Evolutionary conservation across 2,113 vertebrate species (phyloP).

Genomic region (Burhinus oedicnemus): DNA sequence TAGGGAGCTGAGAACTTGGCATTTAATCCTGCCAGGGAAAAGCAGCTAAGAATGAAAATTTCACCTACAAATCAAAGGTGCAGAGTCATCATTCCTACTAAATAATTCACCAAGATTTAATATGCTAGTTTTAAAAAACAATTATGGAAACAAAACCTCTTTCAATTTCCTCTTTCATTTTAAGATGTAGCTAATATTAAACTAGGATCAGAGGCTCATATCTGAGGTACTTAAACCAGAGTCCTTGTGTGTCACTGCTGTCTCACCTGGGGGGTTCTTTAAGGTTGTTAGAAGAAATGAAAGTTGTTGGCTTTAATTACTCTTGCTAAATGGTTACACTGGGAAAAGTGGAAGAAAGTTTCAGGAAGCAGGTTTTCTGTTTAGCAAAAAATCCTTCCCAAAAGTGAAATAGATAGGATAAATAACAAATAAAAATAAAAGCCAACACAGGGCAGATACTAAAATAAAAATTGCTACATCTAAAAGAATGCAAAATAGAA

Average conservation of each 20-base stretch:
- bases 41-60: slow-evolving; percentile 50
- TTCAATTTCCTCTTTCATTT: slow-evolving; percentile 46
- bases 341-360: background rate
- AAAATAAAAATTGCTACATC: background rate
- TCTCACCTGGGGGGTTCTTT: slow-evolving; percentile 23
- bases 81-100: slow-evolving; percentile 32
- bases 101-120: slow-evolving; percentile 60
- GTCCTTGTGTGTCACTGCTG: background rate
- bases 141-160: slow-evolving; percentile 37
- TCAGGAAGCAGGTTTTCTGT: background rate
- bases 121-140: slow-evolving; percentile 48
- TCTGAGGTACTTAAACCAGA: slow-evolving; percentile 7
- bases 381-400: background rate
- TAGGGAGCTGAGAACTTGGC: background rate
- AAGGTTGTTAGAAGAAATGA: background rate
- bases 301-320: slow-evolving; percentile 30
- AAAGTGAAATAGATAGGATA: background rate
- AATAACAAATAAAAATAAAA: background rate
- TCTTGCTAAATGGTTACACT: background rate
- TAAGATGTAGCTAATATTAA: slow-evolving; percentile 58
- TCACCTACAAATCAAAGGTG: slow-evolving; percentile 59
- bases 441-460: background rate
- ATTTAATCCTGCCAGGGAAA: slow-evolving; percentile 46
- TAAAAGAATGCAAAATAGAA: background rate
- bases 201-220: slow-evolving; percentile 22